Evolutionary conservation across 2,797 vertebrate species (phyloP).

Genomic region (Rhodeus uyekii): DNA sequence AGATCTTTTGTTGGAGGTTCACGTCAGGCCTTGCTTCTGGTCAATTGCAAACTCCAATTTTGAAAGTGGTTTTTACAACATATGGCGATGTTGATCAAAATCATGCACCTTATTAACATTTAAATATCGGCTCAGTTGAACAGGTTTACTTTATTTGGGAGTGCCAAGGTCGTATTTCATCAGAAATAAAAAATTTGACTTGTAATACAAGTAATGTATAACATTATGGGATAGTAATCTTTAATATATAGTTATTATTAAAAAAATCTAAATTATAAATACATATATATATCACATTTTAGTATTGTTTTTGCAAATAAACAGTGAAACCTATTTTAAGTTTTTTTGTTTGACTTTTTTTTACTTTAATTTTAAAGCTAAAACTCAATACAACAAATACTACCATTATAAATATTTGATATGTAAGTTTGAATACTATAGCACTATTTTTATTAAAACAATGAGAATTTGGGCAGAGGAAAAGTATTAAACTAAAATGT

Average conservation of each 20-base stretch:
- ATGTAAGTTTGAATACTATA: not conserved
- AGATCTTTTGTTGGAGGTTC: not conserved
- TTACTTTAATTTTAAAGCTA: no score
- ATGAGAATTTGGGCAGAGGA: no score
- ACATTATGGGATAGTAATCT: not conserved
- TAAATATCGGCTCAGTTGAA: not conserved
- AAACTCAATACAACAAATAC: not conserved
- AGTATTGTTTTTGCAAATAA: no score
- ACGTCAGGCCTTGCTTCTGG: not conserved
- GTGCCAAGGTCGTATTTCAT: not conserved
- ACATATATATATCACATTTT: no score
- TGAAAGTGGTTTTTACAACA: not conserved
- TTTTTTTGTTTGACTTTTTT: no score
- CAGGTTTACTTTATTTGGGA: not conserved
- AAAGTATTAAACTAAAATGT: no score
- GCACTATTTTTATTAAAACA: not conserved
- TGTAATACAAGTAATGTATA: not conserved
- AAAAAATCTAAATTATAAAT: no score
- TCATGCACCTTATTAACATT: not conserved
- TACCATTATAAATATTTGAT: not conserved
- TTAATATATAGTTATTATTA: no score
- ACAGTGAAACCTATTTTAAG: no score
- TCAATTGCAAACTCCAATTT: not conserved
- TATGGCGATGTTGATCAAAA: not conserved
- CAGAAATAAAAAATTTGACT: not conserved